A percentile compares a stretch with the other conserved stretches of the same genome.
These are phyloP conservation scores for Heliothis subflexa DNA, from an alignment of 1,140 invertebrate genomes.

Conservation along the genomic window DNA sequence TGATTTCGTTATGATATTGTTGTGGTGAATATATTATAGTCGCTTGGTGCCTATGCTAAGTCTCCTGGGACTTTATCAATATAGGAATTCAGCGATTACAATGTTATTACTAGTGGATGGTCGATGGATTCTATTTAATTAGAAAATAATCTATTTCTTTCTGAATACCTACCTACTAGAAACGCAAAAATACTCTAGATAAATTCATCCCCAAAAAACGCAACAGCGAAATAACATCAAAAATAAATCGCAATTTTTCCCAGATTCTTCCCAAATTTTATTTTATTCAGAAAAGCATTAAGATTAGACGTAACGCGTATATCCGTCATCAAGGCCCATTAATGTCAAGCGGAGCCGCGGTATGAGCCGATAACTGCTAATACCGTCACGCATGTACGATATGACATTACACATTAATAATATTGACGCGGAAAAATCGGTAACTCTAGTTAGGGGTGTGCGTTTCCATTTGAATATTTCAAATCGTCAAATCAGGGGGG, in stretches of 20 bases:
- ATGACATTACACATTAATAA: constrained; percentile 66
- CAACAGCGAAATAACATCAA: neutral
- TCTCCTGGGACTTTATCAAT: no score
- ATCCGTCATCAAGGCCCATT: constrained; percentile 44
- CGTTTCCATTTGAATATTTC: constrained; percentile 53
- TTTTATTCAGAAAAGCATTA: constrained; percentile 42
- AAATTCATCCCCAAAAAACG: neutral
- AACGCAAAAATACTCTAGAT: neutral
- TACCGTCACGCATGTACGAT: constrained; percentile 31
- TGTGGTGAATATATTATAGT: neutral
- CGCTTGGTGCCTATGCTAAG: no score
- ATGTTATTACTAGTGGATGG: no score
- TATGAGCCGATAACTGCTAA: constrained; percentile 54
- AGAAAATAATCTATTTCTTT: no score
- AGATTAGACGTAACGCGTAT: constrained; percentile 11
- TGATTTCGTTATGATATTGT: constrained; percentile 17
- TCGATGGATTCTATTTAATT: neutral
- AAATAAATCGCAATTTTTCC: neutral
- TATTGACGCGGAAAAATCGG: constrained; percentile 73
- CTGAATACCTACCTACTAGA: no score
- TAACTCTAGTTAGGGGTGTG: constrained; percentile 52
- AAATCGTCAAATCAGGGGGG: no score
- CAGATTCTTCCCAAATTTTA: constrained; percentile 21
- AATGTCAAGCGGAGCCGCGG: constrained; percentile 21
- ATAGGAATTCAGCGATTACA: no score